Percentiles rank a stretch among this genome's conserved stretches.
Conservation (phyloP, 2,113 vertebrate species). For the Malurus elegans region DNA sequence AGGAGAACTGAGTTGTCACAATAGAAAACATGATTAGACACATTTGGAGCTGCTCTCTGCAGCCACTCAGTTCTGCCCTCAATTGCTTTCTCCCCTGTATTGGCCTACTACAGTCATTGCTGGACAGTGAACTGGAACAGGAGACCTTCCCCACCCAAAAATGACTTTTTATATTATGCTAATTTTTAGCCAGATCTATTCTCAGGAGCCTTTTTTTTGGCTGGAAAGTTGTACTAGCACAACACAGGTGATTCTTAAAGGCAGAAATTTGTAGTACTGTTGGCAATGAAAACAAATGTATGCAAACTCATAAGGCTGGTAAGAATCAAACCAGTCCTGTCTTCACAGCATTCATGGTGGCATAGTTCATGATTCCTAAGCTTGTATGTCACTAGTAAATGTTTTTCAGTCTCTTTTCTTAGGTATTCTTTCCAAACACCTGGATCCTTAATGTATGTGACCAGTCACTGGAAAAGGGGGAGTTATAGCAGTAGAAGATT, state of each 20-base stretch:
- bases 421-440: neutral
- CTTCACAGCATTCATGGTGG: neutral
- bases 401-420: neutral
- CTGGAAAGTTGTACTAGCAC: neutral
- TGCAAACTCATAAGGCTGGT: fast-evolving
- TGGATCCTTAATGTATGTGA: neutral
- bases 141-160: neutral
- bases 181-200: neutral
- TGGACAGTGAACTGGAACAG: neutral
- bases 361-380: neutral
- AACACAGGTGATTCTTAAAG: neutral
- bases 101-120: neutral
- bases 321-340: neutral
- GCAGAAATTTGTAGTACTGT: neutral
- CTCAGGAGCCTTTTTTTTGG: neutral
- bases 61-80: neutral
- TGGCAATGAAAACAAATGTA: neutral
- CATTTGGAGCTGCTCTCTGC: neutral
- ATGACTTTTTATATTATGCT: neutral
- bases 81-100: neutral
- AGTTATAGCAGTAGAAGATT: neutral
- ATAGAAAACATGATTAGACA: neutral
- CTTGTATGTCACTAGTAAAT: neutral
- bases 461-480: neutral
- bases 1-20: neutral